These are phyloP conservation scores for Idaea straminata DNA, from an alignment of 2,888 invertebrate species.

Conservation along the genomic window DNA sequence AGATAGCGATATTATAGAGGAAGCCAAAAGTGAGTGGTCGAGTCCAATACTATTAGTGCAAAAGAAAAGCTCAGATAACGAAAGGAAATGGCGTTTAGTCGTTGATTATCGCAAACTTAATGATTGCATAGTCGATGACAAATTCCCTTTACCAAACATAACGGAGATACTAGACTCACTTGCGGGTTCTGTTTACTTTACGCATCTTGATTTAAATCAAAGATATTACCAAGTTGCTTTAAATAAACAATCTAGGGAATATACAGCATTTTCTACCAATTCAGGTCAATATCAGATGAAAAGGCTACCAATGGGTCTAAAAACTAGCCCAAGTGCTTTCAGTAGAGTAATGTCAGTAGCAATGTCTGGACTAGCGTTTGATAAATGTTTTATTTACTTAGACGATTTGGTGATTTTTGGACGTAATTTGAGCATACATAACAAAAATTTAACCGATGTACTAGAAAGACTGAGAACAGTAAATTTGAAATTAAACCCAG, in stretches of 20 bases:
- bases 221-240: no score
- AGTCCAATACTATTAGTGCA: conserved; percentile 30
- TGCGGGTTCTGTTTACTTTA: conserved; percentile 14
- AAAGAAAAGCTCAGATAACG: conserved; percentile 19
- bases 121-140: conserved; percentile 18
- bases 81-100: conserved; percentile 29
- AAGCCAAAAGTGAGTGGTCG: conserved; percentile 19
- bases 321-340: no score
- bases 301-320: no score
- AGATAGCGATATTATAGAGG: conserved; percentile 22
- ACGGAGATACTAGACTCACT: conserved; percentile 30
- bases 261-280: no score
- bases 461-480: conserved; percentile 10
- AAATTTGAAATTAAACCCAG: conserved; percentile 12
- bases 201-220: conserved; percentile 21
- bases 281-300: no score
- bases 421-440: background rate
- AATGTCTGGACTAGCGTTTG: no score
- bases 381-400: no score
- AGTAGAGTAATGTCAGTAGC: no score
- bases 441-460: conserved; percentile 14
- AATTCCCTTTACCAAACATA: conserved; percentile 5
- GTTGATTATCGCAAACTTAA: conserved; percentile 30
- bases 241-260: no score
- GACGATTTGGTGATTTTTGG: no score